Conservation (phyloP, 35 echinoderm and acorn worm genomes). For the Anneissia japonica region DNA sequence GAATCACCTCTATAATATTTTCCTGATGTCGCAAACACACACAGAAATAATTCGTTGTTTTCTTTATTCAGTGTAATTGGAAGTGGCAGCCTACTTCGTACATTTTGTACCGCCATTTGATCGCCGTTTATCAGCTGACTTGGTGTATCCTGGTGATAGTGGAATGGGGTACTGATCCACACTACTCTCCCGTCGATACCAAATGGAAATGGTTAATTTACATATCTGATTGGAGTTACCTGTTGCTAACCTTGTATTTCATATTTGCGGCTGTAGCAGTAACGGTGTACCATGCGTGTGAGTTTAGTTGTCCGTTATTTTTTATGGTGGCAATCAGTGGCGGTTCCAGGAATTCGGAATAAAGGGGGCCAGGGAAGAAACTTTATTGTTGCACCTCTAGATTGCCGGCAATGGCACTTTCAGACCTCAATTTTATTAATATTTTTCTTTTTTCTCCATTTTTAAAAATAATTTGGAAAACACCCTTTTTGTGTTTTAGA, state of each 20-base stretch:
- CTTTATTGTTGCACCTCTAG: background rate
- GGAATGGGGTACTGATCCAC: constrained; percentile 53
- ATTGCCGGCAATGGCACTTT: background rate
- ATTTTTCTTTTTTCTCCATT: too few relatives aligned
- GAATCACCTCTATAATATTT: too few relatives aligned
- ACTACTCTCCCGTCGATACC: constrained; percentile 31
- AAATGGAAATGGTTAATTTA: constrained; percentile 85
- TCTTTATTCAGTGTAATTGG: constrained; percentile 58
- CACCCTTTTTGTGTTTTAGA: too few relatives aligned
- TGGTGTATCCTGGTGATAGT: constrained; percentile 28
- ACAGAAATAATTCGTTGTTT: background rate
- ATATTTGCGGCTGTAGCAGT: constrained; percentile 22
- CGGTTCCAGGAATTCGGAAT: background rate
- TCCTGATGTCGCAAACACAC: too few relatives aligned
- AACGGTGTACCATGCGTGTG: background rate
- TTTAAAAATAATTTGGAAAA: too few relatives aligned
- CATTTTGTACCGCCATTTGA: constrained; percentile 27
- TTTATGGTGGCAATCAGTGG: background rate
- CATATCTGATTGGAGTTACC: constrained; percentile 75
- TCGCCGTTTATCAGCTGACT: constrained; percentile 44
- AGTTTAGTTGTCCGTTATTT: constrained; percentile 17
- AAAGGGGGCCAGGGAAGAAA: background rate
- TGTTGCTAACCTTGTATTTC: constrained; percentile 20
- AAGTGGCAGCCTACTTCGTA: constrained; percentile 36
- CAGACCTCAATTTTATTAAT: background rate